These are phyloP conservation scores for Taxidea taxus DNA, from an alignment of 2,113 vertebrate genomes.

Conservation along the genomic window DNA sequence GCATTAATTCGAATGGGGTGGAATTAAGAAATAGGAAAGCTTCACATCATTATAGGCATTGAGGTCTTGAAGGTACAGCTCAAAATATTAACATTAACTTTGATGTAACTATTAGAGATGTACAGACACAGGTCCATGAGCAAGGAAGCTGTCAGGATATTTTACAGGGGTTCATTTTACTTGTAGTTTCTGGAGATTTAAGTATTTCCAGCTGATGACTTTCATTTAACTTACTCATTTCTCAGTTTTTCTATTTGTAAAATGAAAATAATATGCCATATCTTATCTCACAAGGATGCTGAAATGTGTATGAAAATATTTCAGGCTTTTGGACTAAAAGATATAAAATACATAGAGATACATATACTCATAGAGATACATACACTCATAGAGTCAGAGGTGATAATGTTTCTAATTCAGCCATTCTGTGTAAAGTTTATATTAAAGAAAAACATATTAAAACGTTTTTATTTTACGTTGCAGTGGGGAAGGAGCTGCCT, in stretches of 20 bases:
- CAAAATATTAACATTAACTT: background rate
- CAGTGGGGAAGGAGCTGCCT: constrained; percentile 75
- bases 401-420: background rate
- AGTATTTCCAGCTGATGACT: background rate
- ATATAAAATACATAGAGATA: background rate
- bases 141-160: background rate
- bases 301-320: background rate
- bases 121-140: fast-evolving
- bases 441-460: background rate
- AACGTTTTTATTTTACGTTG: constrained; percentile 64
- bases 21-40: background rate
- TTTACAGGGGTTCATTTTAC: background rate
- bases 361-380: no score
- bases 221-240: background rate
- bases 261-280: background rate
- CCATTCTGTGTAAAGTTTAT: background rate
- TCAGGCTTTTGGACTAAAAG: background rate
- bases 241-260: background rate
- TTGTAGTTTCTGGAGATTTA: background rate
- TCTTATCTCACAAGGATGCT: background rate
- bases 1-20: background rate
- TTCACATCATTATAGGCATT: background rate
- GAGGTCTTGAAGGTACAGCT: background rate
- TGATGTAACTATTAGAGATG: background rate
- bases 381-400: background rate